Evolutionary conservation across 2,888 invertebrate species (phyloP).

Genomic region (Cantharis lateralis): DNA sequence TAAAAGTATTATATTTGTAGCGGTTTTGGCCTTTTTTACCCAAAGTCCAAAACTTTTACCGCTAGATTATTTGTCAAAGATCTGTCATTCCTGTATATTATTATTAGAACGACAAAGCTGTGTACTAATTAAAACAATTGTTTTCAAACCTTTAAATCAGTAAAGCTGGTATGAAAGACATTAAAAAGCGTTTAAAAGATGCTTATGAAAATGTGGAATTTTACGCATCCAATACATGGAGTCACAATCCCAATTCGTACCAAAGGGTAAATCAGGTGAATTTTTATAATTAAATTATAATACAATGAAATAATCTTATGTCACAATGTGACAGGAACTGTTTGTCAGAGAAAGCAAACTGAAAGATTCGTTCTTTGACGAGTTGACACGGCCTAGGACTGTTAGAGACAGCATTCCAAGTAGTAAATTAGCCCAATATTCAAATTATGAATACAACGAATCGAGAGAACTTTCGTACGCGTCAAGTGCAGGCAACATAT

Average conservation of each 20-base stretch:
- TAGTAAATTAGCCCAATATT: conserved; percentile 63
- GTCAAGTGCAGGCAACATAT: conserved; percentile 30
- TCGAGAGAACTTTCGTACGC: conserved; percentile 56
- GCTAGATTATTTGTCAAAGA: too few relatives aligned
- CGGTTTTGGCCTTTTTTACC: too few relatives aligned
- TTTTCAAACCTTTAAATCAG: neutral
- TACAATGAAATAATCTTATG: neutral
- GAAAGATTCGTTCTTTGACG: conserved; percentile 42
- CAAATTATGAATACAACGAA: conserved; percentile 59
- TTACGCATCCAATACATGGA: conserved; percentile 50
- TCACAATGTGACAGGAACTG: conserved; percentile 44
- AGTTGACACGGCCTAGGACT: conserved; percentile 52
- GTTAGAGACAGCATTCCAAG: conserved; percentile 69
- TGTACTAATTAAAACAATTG: neutral
- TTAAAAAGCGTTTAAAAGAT: conserved; percentile 43
- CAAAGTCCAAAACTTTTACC: too few relatives aligned
- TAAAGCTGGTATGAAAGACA: conserved; percentile 32
- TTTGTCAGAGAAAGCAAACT: conserved; percentile 42
- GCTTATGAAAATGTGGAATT: conserved; percentile 50
- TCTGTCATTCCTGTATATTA: neutral
- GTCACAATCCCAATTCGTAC: conserved; percentile 37
- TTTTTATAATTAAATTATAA: conserved; percentile 7
- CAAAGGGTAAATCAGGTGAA: conserved; percentile 49
- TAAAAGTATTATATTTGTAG: too few relatives aligned
- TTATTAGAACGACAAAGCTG: neutral